Evolutionary conservation across 2,113 vertebrate species (phyloP).

Genomic region (Orycteropus afer): DNA sequence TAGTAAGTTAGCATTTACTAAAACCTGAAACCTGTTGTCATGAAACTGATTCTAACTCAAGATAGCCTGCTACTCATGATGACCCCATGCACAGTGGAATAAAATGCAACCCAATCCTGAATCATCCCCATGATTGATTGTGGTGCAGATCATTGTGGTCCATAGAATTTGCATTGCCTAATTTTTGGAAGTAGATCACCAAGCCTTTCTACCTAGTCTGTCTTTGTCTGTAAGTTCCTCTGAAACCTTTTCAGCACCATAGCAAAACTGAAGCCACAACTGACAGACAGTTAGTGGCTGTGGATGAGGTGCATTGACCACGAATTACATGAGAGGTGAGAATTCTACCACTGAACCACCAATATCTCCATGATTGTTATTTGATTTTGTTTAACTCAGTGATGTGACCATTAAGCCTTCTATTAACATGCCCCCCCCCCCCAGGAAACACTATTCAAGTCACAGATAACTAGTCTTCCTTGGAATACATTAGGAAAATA

Average conservation of each 20-base stretch:
- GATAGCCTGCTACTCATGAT: background rate
- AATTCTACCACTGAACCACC: background rate
- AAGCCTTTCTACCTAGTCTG: background rate
- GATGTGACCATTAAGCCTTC: background rate
- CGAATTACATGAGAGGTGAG: background rate
- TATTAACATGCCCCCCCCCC: background rate
- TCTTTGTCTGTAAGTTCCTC: background rate
- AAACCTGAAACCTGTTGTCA: background rate
- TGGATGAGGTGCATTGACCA: background rate
- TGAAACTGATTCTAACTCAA: background rate
- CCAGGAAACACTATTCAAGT: background rate
- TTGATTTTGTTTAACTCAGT: background rate
- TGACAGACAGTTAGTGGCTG: background rate
- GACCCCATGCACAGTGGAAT: background rate
- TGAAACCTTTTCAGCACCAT: background rate
- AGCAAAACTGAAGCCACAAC: background rate
- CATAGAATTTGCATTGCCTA: background rate
- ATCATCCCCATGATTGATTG: background rate
- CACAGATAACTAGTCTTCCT: background rate
- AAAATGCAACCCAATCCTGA: background rate
- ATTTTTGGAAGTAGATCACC: background rate
- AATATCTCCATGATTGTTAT: background rate
- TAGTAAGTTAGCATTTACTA: background rate
- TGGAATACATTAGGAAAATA: conserved; percentile 13
- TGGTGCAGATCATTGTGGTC: background rate